Evolutionary conservation across 2,113 vertebrate species (phyloP).

Genomic region (Eudyptes chrysolophus): DNA sequence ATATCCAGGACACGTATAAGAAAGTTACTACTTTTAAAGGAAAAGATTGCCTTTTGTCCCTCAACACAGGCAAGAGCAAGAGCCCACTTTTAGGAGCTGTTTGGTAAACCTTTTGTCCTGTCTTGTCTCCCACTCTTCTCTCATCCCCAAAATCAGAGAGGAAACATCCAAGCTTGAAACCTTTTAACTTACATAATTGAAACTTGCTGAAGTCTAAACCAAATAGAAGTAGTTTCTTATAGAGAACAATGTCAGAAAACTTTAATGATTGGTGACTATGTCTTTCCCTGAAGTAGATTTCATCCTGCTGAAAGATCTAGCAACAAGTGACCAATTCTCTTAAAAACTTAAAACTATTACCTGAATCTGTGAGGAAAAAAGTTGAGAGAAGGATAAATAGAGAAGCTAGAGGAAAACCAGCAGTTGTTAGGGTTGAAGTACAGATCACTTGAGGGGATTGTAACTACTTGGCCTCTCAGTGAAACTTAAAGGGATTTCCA

Average conservation of each 20-base stretch:
- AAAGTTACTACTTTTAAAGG: neutral
- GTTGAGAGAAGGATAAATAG: neutral
- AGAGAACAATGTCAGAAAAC: neutral
- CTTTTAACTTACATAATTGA: neutral
- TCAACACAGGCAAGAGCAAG: neutral
- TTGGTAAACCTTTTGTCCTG: neutral
- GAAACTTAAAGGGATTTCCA: neutral
- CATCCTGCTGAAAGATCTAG: neutral
- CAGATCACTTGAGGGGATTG: neutral
- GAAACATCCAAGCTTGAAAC: neutral
- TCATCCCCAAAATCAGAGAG: neutral
- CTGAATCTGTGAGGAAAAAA: neutral
- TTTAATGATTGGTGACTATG: neutral
- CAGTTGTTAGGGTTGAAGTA: neutral
- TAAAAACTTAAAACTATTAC: neutral
- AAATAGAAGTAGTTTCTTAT: neutral
- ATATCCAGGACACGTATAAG: rapidly evolving
- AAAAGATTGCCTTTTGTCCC: neutral
- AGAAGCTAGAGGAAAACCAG: neutral
- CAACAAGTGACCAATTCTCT: neutral
- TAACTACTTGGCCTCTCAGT: neutral
- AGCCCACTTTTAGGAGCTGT: neutral
- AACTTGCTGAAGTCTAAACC: neutral
- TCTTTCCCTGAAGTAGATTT: neutral
- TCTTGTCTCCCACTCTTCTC: neutral